Percentiles rank a stretch among this genome's conserved stretches.
phyloP scores from a whole-genome alignment of 2,888 invertebrate genomes.

The Protodeltote pygarga region DNA sequence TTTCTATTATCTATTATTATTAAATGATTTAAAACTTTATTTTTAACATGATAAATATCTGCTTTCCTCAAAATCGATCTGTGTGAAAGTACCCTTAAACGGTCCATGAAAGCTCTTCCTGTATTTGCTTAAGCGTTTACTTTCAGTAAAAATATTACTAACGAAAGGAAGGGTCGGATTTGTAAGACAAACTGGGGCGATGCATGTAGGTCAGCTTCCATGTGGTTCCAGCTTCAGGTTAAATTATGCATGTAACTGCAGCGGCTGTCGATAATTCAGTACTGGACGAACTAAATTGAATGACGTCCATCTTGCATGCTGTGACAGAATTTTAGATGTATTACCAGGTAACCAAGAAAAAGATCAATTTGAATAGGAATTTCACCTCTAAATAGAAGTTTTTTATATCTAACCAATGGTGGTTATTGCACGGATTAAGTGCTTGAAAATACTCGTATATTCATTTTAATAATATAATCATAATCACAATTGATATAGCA shows the following conservation, averaged over 20 bases:
- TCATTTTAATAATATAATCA: too few species aligned
- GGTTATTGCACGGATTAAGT: too few species aligned
- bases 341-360: neutral
- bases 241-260: constrained; percentile 58
- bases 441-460: too few species aligned
- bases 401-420: too few species aligned
- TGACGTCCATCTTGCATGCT: constrained; percentile 22
- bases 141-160: constrained; percentile 44
- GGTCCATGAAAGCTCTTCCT: constrained; percentile 33
- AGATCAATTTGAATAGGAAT: too few species aligned
- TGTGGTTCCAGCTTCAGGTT: constrained; percentile 43
- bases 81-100: constrained; percentile 29
- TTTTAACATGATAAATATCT: too few species aligned
- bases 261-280: constrained; percentile 44
- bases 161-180: constrained; percentile 43
- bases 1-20: too few species aligned
- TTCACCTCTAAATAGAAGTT: too few species aligned
- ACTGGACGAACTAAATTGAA: constrained; percentile 26
- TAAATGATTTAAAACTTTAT: too few species aligned
- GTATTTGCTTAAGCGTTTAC: constrained; percentile 40
- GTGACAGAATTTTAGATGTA: constrained; percentile 4
- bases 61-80: too few species aligned
- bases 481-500: too few species aligned
- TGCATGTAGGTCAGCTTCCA: constrained; percentile 48
- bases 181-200: constrained; percentile 50